phyloP scores from a whole-genome alignment of 2,797 vertebrate genomes.

The Thunnus albacares region DNA sequence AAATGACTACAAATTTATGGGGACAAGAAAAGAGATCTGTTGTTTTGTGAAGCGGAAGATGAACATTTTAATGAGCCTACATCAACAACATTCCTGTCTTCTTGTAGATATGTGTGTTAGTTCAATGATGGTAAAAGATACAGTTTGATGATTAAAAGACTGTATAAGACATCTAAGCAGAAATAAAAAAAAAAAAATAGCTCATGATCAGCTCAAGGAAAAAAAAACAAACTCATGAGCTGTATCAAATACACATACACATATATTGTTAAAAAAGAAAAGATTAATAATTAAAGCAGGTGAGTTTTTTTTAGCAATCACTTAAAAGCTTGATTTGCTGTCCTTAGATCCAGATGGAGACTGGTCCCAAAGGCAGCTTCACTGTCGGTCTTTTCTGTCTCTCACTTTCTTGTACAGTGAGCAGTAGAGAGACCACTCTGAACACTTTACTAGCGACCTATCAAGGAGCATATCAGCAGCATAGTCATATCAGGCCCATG shows the following conservation, averaged over 20 bases:
- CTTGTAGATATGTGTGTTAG: neutral
- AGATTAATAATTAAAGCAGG: neutral
- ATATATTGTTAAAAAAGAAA: neutral
- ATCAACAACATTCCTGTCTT: neutral
- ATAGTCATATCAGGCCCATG: neutral
- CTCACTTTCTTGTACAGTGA: neutral
- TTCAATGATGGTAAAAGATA: neutral
- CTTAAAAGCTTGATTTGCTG: neutral
- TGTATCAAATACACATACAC: neutral
- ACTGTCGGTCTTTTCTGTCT: neutral
- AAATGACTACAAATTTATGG: neutral
- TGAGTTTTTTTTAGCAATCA: neutral
- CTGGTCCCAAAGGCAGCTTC: constrained; percentile 1
- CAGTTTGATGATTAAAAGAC: neutral
- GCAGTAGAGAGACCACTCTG: neutral
- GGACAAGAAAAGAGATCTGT: constrained; percentile 1
- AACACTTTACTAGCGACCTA: neutral
- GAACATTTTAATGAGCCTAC: constrained; percentile 1
- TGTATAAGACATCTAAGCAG: neutral
- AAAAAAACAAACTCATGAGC: neutral
- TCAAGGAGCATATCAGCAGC: neutral
- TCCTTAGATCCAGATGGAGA: neutral
- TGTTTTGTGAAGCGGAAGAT: neutral
- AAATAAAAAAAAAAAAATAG: too few species aligned
- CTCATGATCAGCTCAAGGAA: too few species aligned